Conservation (phyloP, 2,888 invertebrate species). For the Dendrolimus houi region DNA sequence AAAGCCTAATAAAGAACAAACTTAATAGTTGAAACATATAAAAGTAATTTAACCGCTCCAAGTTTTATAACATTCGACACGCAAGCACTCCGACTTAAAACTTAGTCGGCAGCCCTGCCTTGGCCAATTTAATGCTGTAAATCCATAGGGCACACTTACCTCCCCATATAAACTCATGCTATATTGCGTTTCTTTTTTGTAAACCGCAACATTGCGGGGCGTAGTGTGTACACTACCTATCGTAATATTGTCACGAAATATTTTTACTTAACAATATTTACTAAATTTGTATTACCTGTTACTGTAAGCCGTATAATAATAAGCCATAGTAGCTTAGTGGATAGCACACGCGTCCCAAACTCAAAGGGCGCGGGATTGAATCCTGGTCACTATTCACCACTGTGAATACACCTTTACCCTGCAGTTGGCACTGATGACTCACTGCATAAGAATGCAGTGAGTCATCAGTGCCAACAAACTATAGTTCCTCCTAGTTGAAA, state of each 20-base stretch:
- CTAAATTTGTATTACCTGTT: not conserved
- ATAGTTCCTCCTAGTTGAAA: too few relatives aligned
- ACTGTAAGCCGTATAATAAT: not conserved
- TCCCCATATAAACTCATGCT: conserved; percentile 65
- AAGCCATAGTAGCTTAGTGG: too few relatives aligned
- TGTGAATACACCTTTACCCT: too few relatives aligned
- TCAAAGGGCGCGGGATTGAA: not conserved
- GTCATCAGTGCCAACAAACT: too few relatives aligned
- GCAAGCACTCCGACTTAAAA: conserved; percentile 39
- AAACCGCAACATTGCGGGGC: conserved; percentile 50
- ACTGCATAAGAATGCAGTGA: too few relatives aligned
- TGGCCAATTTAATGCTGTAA: conserved; percentile 69
- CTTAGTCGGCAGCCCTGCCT: conserved; percentile 51
- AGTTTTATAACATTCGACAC: conserved; percentile 34
- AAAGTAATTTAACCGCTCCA: conserved; percentile 26
- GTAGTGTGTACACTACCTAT: conserved; percentile 28
- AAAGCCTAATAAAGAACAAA: conserved; percentile 24
- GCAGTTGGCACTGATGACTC: too few relatives aligned
- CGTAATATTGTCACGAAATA: conserved; percentile 45
- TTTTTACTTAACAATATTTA: conserved; percentile 25
- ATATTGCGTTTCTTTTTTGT: conserved; percentile 66
- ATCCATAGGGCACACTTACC: conserved; percentile 70
- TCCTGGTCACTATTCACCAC: too few relatives aligned
- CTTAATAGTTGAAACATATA: conserved; percentile 23
- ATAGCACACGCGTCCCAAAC: too few relatives aligned